phyloP scores from a whole-genome alignment of 1,140 invertebrate genomes.

The Platyscapa corneri region DNA sequence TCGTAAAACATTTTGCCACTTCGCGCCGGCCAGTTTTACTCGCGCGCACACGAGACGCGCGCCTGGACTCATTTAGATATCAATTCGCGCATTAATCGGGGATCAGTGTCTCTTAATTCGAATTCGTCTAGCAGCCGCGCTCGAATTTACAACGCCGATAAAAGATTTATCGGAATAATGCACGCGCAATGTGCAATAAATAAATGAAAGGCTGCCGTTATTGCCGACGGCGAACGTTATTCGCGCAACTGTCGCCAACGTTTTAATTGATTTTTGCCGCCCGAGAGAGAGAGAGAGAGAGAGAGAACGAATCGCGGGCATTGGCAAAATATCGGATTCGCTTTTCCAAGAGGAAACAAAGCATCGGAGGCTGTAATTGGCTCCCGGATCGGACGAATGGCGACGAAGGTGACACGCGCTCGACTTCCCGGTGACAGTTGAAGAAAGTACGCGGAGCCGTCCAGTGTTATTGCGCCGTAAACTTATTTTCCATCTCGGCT shows the following conservation, averaged over 20 bases:
- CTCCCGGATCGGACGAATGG: too few relatives aligned
- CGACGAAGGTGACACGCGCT: too few relatives aligned
- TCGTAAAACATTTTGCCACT: slow-evolving; percentile 44
- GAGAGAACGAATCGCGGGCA: too few relatives aligned
- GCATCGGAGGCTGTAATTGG: too few relatives aligned
- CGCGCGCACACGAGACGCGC: background rate
- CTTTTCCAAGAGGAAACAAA: too few relatives aligned
- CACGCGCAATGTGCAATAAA: background rate
- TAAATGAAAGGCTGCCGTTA: background rate
- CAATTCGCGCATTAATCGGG: slow-evolving; percentile 38
- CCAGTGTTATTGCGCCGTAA: background rate
- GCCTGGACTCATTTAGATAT: slow-evolving; percentile 6
- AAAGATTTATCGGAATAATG: slow-evolving; percentile 25
- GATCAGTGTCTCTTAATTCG: slow-evolving; percentile 40
- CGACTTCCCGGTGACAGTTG: too few relatives aligned
- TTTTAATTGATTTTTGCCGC: background rate
- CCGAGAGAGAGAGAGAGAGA: too few relatives aligned
- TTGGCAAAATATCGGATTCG: too few relatives aligned
- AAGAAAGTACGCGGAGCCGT: too few relatives aligned
- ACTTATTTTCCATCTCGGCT: background rate
- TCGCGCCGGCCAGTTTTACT: background rate
- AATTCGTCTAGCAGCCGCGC: background rate
- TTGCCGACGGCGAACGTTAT: background rate
- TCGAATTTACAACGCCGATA: background rate
- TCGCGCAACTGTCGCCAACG: background rate